A percentile compares a stretch with the other conserved stretches of the same genome.
Conservation (phyloP, 2,888 invertebrate genomes). For the Diplolepis rosae region DNA sequence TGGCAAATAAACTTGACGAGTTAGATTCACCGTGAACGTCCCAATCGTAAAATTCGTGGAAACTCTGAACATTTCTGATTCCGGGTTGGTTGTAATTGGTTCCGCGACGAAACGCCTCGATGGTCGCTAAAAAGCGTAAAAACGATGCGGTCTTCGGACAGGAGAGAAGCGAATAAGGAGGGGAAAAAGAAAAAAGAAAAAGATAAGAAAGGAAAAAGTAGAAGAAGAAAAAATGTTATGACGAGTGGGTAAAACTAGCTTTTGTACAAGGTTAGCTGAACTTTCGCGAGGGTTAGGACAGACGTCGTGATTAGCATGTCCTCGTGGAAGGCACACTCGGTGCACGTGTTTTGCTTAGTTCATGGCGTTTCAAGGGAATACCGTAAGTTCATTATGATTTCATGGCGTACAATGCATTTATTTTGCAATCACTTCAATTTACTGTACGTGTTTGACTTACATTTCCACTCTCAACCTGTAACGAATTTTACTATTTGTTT, state of each 20-base stretch:
- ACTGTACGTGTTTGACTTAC: slow-evolving; percentile 23
- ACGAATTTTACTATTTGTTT: neutral
- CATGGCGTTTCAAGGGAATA: slow-evolving; percentile 32
- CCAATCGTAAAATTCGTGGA: slow-evolving; percentile 29
- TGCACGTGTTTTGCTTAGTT: slow-evolving; percentile 50
- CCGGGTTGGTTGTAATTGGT: slow-evolving; percentile 26
- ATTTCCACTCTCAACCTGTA: slow-evolving; percentile 12
- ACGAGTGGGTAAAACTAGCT: slow-evolving; percentile 37
- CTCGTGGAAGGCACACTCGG: slow-evolving; percentile 57
- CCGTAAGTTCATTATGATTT: slow-evolving; percentile 33
- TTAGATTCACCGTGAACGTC: slow-evolving; percentile 17
- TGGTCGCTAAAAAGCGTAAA: slow-evolving; percentile 24
- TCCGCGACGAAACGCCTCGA: slow-evolving; percentile 19
- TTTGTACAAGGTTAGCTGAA: slow-evolving; percentile 41
- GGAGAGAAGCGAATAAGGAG: neutral
- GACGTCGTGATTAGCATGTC: slow-evolving; percentile 60
- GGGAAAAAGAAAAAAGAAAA: neutral
- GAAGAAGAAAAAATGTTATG: slow-evolving; percentile 32
- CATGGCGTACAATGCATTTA: slow-evolving; percentile 40
- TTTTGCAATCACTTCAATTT: slow-evolving; percentile 42
- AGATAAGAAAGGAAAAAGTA: neutral
- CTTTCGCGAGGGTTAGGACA: slow-evolving; percentile 35
- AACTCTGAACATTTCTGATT: slow-evolving; percentile 15
- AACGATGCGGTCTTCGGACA: neutral
- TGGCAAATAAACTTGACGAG: slow-evolving; percentile 5